phyloP scores from a whole-genome alignment of 2,888 invertebrate species.

The Baronia brevicornis region DNA sequence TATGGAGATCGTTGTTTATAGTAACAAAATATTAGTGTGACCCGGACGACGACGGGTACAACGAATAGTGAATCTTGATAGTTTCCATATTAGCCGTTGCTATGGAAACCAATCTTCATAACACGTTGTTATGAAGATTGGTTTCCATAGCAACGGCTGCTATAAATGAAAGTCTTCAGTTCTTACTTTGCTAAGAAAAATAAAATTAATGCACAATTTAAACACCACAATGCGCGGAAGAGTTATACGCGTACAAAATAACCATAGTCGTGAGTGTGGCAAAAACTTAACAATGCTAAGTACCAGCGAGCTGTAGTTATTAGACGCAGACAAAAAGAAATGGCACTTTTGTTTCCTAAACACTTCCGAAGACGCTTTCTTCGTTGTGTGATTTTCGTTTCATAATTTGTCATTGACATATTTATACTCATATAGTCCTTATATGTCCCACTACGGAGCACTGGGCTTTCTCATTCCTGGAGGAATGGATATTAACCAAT shows the following conservation, averaged over 20 bases:
- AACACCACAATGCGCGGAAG: constrained; percentile 59
- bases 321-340: constrained; percentile 39
- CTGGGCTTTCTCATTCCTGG: no score
- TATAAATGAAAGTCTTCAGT: no score
- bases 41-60: no score
- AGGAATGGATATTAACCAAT: no score
- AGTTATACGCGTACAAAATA: constrained; percentile 26
- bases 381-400: constrained; percentile 3
- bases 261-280: constrained; percentile 27
- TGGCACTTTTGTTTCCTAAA: constrained; percentile 62
- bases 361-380: constrained; percentile 33
- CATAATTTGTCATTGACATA: background rate
- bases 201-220: constrained; percentile 8
- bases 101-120: no score
- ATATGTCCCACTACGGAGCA: no score
- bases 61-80: no score
- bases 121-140: no score
- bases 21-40: no score
- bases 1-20: no score
- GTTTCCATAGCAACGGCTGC: no score
- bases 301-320: constrained; percentile 49
- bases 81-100: no score
- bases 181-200: constrained; percentile 1
- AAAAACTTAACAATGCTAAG: constrained; percentile 52
- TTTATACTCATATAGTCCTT: background rate